Conservation (phyloP, 2,797 vertebrate species). For the Nannoperca australis region DNA sequence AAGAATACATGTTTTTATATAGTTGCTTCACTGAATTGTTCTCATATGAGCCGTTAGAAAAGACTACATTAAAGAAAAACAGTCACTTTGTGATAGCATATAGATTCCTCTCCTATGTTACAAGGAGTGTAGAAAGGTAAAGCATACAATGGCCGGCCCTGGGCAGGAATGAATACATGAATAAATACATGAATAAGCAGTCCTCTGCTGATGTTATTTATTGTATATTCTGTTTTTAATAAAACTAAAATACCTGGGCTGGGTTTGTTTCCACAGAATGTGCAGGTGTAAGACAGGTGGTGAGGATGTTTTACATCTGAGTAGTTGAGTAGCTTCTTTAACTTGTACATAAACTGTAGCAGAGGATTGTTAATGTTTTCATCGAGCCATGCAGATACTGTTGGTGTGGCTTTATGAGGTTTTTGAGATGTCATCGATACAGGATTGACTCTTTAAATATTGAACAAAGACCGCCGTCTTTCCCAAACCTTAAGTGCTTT, state of each 20-base stretch:
- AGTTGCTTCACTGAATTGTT: conserved; percentile 7
- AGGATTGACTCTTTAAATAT: not conserved
- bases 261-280: conserved; percentile 7
- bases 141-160: conserved; percentile 42
- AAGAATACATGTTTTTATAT: conserved; percentile 24
- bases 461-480: not conserved
- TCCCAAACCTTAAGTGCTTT: not conserved
- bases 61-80: conserved; percentile 38
- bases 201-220: conserved; percentile 21
- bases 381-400: no score
- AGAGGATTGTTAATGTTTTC: not conserved
- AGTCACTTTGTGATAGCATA: conserved; percentile 28
- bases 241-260: conserved; percentile 20
- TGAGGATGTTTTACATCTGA: conserved; percentile 34
- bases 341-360: not conserved
- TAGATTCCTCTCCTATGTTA: conserved; percentile 35
- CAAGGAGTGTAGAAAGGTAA: conserved; percentile 43
- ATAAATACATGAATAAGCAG: conserved; percentile 64
- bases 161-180: conserved; percentile 63
- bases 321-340: not conserved
- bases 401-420: not conserved
- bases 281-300: not conserved
- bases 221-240: conserved; percentile 46
- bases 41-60: conserved; percentile 20
- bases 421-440: not conserved